These are phyloP conservation scores for Eledona agricola DNA, from an alignment of 2,888 invertebrate species.

Conservation along the genomic window DNA sequence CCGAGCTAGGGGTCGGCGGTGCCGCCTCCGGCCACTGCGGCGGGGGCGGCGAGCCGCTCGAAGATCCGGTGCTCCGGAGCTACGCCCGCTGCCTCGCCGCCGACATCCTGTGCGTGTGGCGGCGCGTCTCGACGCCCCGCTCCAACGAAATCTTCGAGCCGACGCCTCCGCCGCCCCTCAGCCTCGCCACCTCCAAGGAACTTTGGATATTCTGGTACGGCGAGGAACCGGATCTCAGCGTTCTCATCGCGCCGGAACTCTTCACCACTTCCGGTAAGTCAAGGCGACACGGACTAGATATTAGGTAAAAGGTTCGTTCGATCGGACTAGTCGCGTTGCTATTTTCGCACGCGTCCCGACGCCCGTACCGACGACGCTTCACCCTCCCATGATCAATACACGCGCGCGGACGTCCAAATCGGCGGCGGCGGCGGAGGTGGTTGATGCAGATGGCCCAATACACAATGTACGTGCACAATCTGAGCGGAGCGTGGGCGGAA, in stretches of 20 bases:
- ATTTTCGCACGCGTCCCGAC: constrained; percentile 3
- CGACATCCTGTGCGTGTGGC: constrained; percentile 98
- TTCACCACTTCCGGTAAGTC: constrained; percentile 82
- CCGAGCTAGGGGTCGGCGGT: constrained; percentile 69
- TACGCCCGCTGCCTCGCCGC: constrained; percentile 91
- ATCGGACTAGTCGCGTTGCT: constrained; percentile 12
- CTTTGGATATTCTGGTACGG: constrained; percentile 99
- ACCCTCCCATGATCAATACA: constrained; percentile 36
- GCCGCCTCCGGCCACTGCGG: constrained; percentile 53
- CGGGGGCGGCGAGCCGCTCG: constrained; percentile 71
- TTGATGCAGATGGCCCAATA: constrained; percentile 14
- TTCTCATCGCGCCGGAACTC: constrained; percentile 86
- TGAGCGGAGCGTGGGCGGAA: no score
- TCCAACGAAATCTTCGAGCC: constrained; percentile 63
- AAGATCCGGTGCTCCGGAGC: constrained; percentile 90
- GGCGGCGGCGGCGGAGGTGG: constrained; percentile 30
- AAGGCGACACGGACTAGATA: no score
- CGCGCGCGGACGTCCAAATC: constrained; percentile 34
- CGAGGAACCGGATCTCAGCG: constrained; percentile 90
- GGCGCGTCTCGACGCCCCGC: constrained; percentile 78
- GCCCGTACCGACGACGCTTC: constrained; percentile 21
- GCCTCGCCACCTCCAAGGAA: constrained; percentile 91
- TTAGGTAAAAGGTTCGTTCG: no score
- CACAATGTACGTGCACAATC: no score
- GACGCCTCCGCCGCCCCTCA: constrained; percentile 74